Evolutionary conservation across 2,888 invertebrate species (phyloP).

Genomic region (Hybos culiciformis): DNA sequence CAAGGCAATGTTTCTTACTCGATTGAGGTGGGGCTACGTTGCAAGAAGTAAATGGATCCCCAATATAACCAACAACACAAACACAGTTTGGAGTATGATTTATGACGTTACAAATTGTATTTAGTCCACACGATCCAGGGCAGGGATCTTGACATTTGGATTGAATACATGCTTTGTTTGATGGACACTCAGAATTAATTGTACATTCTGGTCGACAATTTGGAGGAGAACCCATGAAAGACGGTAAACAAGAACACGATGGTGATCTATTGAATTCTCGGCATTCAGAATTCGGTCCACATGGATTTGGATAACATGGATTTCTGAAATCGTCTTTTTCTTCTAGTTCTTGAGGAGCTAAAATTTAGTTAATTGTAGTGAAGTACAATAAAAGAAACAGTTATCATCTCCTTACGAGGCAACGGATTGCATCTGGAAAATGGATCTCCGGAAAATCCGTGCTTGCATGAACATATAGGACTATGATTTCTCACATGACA

Average conservation of each 20-base stretch:
- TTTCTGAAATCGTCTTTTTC: constrained; percentile 36
- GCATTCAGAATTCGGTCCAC: constrained; percentile 55
- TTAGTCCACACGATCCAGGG: constrained; percentile 59
- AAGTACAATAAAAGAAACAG: neutral
- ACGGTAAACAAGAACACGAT: constrained; percentile 48
- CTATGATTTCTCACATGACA: constrained; percentile 58
- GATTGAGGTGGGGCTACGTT: constrained; percentile 36
- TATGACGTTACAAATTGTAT: constrained; percentile 48
- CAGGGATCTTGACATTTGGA: constrained; percentile 68
- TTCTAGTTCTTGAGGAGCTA: constrained; percentile 23
- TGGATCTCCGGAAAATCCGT: constrained; percentile 57
- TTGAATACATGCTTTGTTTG: constrained; percentile 61
- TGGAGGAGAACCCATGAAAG: constrained; percentile 57
- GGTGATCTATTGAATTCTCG: constrained; percentile 44
- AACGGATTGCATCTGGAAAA: constrained; percentile 42
- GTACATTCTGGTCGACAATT: constrained; percentile 56
- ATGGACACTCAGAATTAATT: constrained; percentile 60
- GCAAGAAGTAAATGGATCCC: constrained; percentile 56
- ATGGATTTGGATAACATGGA: constrained; percentile 51
- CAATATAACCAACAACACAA: constrained; percentile 55
- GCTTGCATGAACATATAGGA: constrained; percentile 52
- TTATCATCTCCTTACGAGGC: constrained; percentile 29
- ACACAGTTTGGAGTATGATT: constrained; percentile 64
- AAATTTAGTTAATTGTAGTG: neutral
- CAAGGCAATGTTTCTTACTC: constrained; percentile 36